Evolutionary conservation across 1,140 invertebrate species (phyloP).

Genomic region (Panagrolaimus sp.): DNA sequence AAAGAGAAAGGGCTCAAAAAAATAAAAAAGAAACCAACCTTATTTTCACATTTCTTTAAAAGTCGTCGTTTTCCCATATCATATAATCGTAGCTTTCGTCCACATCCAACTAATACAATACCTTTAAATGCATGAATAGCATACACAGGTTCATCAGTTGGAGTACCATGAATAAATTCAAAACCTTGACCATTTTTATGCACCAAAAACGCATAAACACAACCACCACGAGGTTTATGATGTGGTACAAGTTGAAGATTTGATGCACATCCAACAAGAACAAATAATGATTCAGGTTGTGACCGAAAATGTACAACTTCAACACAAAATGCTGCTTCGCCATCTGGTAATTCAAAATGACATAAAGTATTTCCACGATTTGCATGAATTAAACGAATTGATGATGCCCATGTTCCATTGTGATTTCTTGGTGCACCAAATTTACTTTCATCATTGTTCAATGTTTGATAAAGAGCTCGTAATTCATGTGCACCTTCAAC

Average conservation of each 20-base stretch:
- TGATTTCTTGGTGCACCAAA: slow-evolving; percentile 95
- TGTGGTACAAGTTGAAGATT: slow-evolving; percentile 82
- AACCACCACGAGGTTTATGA: slow-evolving; percentile 69
- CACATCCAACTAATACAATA: slow-evolving; percentile 81
- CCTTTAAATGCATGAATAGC: slow-evolving; percentile 87
- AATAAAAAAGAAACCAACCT: slow-evolving; percentile 64
- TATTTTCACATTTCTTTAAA: slow-evolving; percentile 95
- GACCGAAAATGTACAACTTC: slow-evolving; percentile 69
- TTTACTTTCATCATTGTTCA: slow-evolving; percentile 82
- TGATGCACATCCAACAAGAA: slow-evolving; percentile 81
- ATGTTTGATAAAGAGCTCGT: slow-evolving; percentile 88
- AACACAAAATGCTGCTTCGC: slow-evolving; percentile 85
- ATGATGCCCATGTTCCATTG: slow-evolving; percentile 90
- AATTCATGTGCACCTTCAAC: slow-evolving; percentile 77
- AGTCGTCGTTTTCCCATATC: slow-evolving; percentile 95
- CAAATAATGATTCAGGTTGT: slow-evolving; percentile 67
- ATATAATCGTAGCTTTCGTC: slow-evolving; percentile 82
- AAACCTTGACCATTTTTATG: slow-evolving; percentile 66
- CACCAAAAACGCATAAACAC: slow-evolving; percentile 74
- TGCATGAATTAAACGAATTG: slow-evolving; percentile 83
- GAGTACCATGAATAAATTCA: slow-evolving; percentile 85
- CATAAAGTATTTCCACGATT: slow-evolving; percentile 75
- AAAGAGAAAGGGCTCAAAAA: neutral
- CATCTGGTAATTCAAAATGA: slow-evolving; percentile 79
- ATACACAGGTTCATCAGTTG: slow-evolving; percentile 64